Evolutionary conservation across 2,797 vertebrate genomes (phyloP), one percentile per base, ranked within the genome.

Genomic region (Sphenopsis melanotis): DNA sequence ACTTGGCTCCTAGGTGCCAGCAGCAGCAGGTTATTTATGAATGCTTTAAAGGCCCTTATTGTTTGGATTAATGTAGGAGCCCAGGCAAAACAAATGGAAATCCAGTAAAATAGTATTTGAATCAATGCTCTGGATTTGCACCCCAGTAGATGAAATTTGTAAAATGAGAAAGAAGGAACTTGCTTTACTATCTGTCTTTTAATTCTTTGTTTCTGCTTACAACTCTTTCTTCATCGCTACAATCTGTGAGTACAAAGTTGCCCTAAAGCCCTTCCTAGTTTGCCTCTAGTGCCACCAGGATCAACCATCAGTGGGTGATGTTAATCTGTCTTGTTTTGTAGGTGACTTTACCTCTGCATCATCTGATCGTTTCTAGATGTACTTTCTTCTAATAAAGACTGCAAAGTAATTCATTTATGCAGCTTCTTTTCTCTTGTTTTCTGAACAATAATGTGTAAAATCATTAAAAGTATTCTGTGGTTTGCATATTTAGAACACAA

Each of bases 11-110:
- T 97, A 97, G 96, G 97, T 98, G 97, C 97, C 97, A 97, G 96
- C 92, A 98, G 97, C 97, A 97, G 97, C 97, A 97, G 98, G 98
- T 98, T 98, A 98, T 98, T 98, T 98, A 98, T 98, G 98, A 97
- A 97, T 97, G 97, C 97, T 98, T 97, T 98, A 98, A 96, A 97
- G 96, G 95, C 97, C 96, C 97, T 98, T 98, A 97, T 97, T 98
- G 97, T 98, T 98, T 97, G 97, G 96, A 98, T 98, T 98, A 98
- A 98, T 98, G 97, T 96, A 95, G 94, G 87, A 96, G 89, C 94
- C 95, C 83, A 97, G 96, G 96, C 98, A 98, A 98, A 97, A 97
- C 96, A 97, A 98, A 97, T 96, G 95, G 93, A 98, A 97, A 97
- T 97, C 94, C 89, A 96, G 97, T 96, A 96, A 98, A 97, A 97